Evolutionary conservation across 2,113 vertebrate species (phyloP), one percentile per base, ranked within the genome.

Genomic region (Podarcis muralis): DNA sequence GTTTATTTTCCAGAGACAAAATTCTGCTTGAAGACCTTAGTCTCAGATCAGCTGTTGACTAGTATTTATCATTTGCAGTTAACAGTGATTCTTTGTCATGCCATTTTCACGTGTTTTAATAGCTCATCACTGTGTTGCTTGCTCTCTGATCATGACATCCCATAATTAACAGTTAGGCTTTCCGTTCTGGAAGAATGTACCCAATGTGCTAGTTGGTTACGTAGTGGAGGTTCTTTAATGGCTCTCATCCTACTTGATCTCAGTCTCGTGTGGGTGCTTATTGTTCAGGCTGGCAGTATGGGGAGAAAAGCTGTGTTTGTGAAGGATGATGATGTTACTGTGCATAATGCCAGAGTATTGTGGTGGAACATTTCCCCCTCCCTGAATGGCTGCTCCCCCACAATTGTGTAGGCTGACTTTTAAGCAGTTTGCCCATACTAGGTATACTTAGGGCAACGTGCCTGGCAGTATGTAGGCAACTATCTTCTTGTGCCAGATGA

Each of bases 291-390:
- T 27, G 79, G 80, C 3, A 1, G 32, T 94, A 88, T 93, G 94
- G 92, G 93, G 90, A 92, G 89, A 93, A 97, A 96, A 95, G 92
- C 83, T 87, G 87, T 92, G 89, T 93, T 96, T 97, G 95, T 97
- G 32, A 86, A 90, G 93, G 37, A 89, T 86, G 43, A 89, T 89
- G 81, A 88, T 57, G 25, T 97, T 97, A 96, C 96, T 53, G 95
- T 95, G 95, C 97, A 95, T 97, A 96, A 94, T 93, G 88, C 94
- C 92, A 92, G 92, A 95, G 89, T 92, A 93, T 94, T 93, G 86
- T 96, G 89, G 86, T 96, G 88, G 93, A 96, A 96, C 93, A 95
- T 62, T 93, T 89, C 96, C 97, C 96, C 95, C 90, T 96, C 97
- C 96, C 95, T 96, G 94, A 92, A 89, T 96, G 87, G 88, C 93